Evolutionary conservation across 2,888 invertebrate species (phyloP).

Genomic region (Acleris holmiana): DNA sequence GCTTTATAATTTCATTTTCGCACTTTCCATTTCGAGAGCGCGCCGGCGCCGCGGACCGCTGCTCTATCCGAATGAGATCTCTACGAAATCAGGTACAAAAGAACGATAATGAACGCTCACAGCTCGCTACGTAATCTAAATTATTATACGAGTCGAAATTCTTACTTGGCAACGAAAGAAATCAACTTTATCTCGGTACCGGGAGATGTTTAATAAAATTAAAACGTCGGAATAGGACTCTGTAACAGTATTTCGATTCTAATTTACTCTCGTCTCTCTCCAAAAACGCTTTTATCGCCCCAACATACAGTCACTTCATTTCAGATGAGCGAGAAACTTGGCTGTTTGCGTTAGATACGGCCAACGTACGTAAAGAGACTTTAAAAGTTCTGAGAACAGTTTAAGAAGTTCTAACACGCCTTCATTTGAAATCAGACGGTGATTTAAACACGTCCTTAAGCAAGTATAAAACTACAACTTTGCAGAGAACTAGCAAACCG

Average conservation of each 20-base stretch:
- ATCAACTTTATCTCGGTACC: slow-evolving; percentile 79
- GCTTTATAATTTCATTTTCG: slow-evolving; percentile 85
- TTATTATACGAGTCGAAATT: slow-evolving; percentile 83
- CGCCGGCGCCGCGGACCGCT: slow-evolving; percentile 78
- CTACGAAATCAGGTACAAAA: slow-evolving; percentile 83
- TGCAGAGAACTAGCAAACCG: slow-evolving; percentile 11
- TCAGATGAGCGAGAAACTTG: slow-evolving; percentile 45
- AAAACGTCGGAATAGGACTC: slow-evolving; percentile 72
- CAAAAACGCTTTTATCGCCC: slow-evolving; percentile 57
- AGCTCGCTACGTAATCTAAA: slow-evolving; percentile 84
- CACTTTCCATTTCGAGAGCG: slow-evolving; percentile 83
- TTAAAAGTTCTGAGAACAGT: slow-evolving; percentile 46
- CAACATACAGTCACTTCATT: slow-evolving; percentile 47
- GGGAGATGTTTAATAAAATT: slow-evolving; percentile 82
- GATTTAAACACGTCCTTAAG: slow-evolving; percentile 15
- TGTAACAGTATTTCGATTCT: slow-evolving; percentile 72
- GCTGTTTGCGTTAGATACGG: slow-evolving; percentile 43
- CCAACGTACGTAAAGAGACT: slow-evolving; percentile 47
- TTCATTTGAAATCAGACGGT: slow-evolving; percentile 23
- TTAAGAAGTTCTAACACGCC: slow-evolving; percentile 44
- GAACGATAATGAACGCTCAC: slow-evolving; percentile 85
- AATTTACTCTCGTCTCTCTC: slow-evolving; percentile 58
- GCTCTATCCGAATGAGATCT: slow-evolving; percentile 85
- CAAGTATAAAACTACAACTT: not conserved
- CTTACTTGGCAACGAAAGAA: slow-evolving; percentile 81